Evolutionary conservation across 2,797 vertebrate genomes (phyloP), one percentile per base, ranked within the genome.

Genomic region (Galagoides demidoff): DNA sequence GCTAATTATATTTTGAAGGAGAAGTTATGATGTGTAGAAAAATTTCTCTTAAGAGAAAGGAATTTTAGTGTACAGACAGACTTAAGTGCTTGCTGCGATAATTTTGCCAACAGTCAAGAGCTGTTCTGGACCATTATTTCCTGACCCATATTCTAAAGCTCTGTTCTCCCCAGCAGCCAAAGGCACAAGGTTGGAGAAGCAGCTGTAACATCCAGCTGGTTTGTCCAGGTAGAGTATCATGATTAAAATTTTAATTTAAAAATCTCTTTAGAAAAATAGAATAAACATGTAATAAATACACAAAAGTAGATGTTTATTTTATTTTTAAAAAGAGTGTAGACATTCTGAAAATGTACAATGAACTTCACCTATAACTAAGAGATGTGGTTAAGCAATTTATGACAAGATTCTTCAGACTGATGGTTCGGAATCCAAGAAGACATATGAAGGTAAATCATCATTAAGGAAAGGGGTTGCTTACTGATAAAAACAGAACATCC

Each of bases 331-430:
- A 12, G 34, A 77, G 3, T 55, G 8, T 0, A 43, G 89, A 77
- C 43, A 27, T 94, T 95, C 57, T 92, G 77, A 74, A 96, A 95
- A 96, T 29, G 76, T 71, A 85, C 29, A 76, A 64, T 82, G 0
- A 90, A 74, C 29, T 70, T 90, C 61, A 97, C 92, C 77, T 9
- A 34, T 92, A 96, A 93, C 45, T 52, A 93, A 78, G 43, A 97
- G 34, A 45, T 90, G 25, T 19, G 95, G 85, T 89, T 97, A 97
- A 97, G 49, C 90, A 92, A 55, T 87, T 98, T 97, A 95, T 68
- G 64, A 59, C 88, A 95, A 97, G 37, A 73, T 97, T 95, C 16
- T 45, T 77, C 59, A 96, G 79, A 61, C 16, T 88, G 71, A 95
- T 94, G 82, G 95, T 95, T 92, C 94, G 91, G 89, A 97, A 81